These are phyloP conservation scores for Peribatodes rhomboidaria DNA, from an alignment of 2,888 invertebrate species.

Conservation along the genomic window DNA sequence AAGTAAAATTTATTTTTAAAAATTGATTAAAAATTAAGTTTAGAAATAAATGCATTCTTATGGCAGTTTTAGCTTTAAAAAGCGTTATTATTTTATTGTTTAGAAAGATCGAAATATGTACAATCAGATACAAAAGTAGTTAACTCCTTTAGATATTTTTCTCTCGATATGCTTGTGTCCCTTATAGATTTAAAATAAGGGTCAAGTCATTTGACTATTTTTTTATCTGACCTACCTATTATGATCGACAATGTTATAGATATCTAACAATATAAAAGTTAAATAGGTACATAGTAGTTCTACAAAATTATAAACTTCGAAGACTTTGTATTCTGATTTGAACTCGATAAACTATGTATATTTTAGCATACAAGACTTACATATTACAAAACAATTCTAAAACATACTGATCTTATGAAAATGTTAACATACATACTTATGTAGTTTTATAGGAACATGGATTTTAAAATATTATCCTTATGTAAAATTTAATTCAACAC, in stretches of 20 bases:
- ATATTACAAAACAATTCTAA: neutral
- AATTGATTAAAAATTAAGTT: slow-evolving; percentile 14
- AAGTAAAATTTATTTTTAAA: slow-evolving; percentile 14
- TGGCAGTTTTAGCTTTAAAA: slow-evolving; percentile 32
- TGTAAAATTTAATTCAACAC: neutral
- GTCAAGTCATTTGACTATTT: slow-evolving; percentile 9
- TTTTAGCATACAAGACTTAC: neutral
- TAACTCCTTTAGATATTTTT: slow-evolving; percentile 3
- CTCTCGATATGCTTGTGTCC: slow-evolving; percentile 12
- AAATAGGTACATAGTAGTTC: neutral
- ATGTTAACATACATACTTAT: neutral
- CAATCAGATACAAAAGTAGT: slow-evolving; percentile 17
- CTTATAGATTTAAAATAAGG: slow-evolving; percentile 26
- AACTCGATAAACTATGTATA: neutral
- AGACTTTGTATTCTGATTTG: neutral
- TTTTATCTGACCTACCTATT: slow-evolving; percentile 11
- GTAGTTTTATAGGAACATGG: slow-evolving; percentile 2
- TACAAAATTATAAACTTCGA: neutral
- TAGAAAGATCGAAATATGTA: neutral
- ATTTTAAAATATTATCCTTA: neutral
- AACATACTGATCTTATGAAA: neutral
- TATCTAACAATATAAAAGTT: neutral
- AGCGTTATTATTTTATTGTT: slow-evolving; percentile 8
- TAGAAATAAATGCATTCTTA: slow-evolving; percentile 45
- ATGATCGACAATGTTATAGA: neutral